Conservation (phyloP, 2,888 invertebrate genomes). For the Nemoura dubitans region DNA sequence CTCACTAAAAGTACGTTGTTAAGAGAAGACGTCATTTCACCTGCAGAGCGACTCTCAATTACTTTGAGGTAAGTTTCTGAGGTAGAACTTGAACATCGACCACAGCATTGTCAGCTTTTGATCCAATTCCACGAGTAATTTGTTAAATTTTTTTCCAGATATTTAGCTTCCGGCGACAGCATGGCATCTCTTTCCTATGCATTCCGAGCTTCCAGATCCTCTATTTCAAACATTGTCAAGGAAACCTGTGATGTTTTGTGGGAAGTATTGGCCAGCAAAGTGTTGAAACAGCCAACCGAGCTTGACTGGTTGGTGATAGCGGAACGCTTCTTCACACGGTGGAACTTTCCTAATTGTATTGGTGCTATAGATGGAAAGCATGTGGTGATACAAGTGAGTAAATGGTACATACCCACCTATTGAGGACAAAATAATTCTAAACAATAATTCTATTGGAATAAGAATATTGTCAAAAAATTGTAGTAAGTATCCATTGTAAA, state of each 20-base stretch:
- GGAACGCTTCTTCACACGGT: constrained; percentile 48
- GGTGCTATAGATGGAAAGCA: constrained; percentile 52
- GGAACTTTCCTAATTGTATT: constrained; percentile 53
- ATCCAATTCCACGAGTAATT: background rate
- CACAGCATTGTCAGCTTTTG: background rate
- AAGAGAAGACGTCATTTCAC: background rate
- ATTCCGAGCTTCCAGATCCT: background rate
- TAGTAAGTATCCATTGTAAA: background rate
- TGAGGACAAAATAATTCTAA: background rate
- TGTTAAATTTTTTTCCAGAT: constrained; percentile 30
- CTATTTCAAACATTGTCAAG: constrained; percentile 20
- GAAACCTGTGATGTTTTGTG: constrained; percentile 18
- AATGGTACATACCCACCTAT: background rate
- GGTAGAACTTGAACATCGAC: background rate
- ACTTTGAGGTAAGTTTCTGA: constrained; percentile 15
- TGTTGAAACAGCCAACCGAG: constrained; percentile 45
- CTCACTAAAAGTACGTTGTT: background rate
- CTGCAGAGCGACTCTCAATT: constrained; percentile 8
- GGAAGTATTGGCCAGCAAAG: background rate
- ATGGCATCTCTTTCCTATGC: background rate
- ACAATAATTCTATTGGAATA: background rate
- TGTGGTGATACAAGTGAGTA: constrained; percentile 42
- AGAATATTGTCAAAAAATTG: too few relatives aligned
- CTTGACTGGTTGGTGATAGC: constrained; percentile 49
- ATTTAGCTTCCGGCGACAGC: constrained; percentile 29